These are phyloP conservation scores for Eulemur coronatus DNA, from an alignment of 2,797 vertebrate species.

Conservation along the genomic window DNA sequence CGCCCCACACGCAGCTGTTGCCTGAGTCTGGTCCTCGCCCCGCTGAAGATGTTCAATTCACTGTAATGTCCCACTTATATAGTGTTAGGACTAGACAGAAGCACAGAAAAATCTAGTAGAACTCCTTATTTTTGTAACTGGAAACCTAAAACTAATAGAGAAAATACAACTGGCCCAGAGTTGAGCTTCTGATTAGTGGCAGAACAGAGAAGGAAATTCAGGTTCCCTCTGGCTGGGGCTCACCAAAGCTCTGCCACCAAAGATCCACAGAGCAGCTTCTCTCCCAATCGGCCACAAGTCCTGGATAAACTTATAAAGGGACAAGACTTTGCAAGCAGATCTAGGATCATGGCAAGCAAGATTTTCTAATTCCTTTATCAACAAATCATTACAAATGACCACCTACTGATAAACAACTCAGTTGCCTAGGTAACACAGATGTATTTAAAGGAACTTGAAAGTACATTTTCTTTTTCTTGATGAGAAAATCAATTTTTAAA, in stretches of 20 bases:
- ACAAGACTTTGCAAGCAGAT: background rate
- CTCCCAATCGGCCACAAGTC: rapidly evolving
- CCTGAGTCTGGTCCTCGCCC: background rate
- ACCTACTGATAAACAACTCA: constrained; percentile 20
- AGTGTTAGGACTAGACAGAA: background rate
- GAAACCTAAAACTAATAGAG: background rate
- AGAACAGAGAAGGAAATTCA: background rate
- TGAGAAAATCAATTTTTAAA: constrained; percentile 50
- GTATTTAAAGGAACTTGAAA: constrained; percentile 5
- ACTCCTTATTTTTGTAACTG: background rate
- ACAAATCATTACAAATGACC: constrained; percentile 4
- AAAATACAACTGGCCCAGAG: background rate
- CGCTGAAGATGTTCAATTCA: background rate
- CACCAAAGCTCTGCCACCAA: too few relatives aligned
- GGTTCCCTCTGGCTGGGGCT: rapidly evolving
- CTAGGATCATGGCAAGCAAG: background rate
- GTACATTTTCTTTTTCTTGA: constrained; percentile 49
- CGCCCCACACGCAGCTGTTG: too few relatives aligned
- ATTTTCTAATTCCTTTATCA: constrained; percentile 24
- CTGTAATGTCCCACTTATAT: too few relatives aligned
- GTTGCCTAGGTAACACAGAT: background rate
- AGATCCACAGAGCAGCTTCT: too few relatives aligned
- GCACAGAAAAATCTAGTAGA: background rate
- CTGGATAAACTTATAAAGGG: background rate
- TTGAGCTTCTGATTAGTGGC: background rate